Evolutionary conservation across 2,113 vertebrate genomes (phyloP), one percentile per base, ranked within the genome.

Genomic region (Callocephalon fimbriatum): DNA sequence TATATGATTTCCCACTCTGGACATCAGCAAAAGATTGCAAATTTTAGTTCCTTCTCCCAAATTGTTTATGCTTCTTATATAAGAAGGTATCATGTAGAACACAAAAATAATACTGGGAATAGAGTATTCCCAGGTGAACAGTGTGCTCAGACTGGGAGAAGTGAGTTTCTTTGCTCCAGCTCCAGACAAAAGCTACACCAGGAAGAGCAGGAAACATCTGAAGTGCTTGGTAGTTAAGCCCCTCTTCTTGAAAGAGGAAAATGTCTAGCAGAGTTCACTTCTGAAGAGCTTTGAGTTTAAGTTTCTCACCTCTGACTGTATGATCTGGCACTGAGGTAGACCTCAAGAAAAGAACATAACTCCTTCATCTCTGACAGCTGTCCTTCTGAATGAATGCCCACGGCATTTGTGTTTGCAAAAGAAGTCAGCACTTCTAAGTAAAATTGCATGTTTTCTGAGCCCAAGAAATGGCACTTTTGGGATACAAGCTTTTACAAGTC

Each of bases 321-420:
- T 67, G 32, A 38, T 79, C 92, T 96, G 84, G 90, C 80, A 90
- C 19, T 3, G 5, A 76, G 74, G 48, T 6, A 90, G 37, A 56
- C 18, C 63, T 75, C 12, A 92, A 90, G 62, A 92, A 94, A 94
- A 76, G 56, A 92, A 91, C 53, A 61, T 78, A 81, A 81, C 51
- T 92, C 21, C 38, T 94, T 65, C 45, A 51, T 86, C 71, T 86
- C 78, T 79, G 86, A 78, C 88, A 95, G 81, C 47, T 92, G 78
- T 88, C 78, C 88, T 91, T 94, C 75, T 95, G 94, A 90, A 88
- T 58, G 71, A 82, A 76, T 56, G 74, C 78, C 70, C 48, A 44
- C 48, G 58, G 15, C 81, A 90, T 90, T 94, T 94, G 62, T 38
- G 44, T 86, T 81, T 89, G 42, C 63, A 81, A 35, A 27, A 90